Evolutionary conservation across 2,113 vertebrate genomes (phyloP).

Genomic region (Rissa tridactyla): DNA sequence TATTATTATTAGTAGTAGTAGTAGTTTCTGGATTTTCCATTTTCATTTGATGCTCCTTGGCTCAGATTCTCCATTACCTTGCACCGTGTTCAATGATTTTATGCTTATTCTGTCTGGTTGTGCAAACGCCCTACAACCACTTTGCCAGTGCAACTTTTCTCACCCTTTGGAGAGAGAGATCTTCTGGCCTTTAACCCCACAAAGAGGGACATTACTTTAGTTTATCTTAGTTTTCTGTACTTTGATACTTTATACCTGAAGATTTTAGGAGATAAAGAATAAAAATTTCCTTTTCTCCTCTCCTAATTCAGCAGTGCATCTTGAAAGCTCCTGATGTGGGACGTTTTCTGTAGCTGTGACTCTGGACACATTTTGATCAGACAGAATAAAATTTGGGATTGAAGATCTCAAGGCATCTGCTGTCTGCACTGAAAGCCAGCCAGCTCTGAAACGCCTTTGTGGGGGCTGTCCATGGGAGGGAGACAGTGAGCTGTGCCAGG

Average conservation of each 20-base stretch:
- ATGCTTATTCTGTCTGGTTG: background rate
- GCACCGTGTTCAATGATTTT: background rate
- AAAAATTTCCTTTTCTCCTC: background rate
- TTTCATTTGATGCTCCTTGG: background rate
- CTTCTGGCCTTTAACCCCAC: background rate
- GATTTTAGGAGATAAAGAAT: background rate
- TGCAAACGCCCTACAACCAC: background rate
- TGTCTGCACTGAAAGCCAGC: background rate
- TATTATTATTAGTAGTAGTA: background rate
- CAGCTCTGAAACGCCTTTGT: background rate
- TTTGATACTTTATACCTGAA: background rate
- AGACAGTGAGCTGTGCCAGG: background rate
- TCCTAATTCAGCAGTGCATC: background rate
- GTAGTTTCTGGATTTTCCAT: background rate
- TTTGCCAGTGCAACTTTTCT: background rate
- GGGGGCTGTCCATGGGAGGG: background rate
- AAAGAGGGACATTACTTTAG: background rate
- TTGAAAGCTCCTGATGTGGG: background rate
- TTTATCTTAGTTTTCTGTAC: background rate
- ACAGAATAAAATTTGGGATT: background rate
- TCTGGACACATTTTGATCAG: background rate
- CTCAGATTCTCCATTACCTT: background rate
- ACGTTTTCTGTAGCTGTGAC: background rate
- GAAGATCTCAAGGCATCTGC: background rate
- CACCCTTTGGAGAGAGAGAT: background rate